Evolutionary conservation across 2,113 vertebrate genomes (phyloP).

Genomic region (Nesogale talazaci): DNA sequence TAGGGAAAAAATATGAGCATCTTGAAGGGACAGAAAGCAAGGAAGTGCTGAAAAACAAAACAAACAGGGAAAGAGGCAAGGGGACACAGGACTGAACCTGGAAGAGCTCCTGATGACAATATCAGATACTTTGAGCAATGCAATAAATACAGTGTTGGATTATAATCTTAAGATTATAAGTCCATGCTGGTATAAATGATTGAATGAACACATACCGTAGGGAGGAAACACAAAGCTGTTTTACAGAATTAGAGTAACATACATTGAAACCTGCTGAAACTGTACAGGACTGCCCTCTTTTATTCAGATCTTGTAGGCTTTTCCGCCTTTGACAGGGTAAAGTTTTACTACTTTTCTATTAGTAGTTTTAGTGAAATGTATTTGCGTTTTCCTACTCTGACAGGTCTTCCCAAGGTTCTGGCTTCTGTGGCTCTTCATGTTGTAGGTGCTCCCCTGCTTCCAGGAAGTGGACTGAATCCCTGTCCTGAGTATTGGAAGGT

Average conservation of each 20-base stretch:
- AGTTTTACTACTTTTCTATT: background rate
- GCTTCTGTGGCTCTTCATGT: background rate
- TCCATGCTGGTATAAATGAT: background rate
- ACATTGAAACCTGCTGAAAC: background rate
- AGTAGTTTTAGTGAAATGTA: background rate
- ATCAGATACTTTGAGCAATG: too few species aligned
- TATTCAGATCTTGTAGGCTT: background rate
- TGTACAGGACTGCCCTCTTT: background rate
- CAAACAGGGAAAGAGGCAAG: too few species aligned
- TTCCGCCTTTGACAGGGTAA: background rate
- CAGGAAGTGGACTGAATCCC: too few species aligned
- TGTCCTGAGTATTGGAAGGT: too few species aligned
- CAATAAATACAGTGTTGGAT: background rate
- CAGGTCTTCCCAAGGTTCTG: background rate
- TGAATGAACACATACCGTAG: background rate
- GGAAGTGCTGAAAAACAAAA: too few species aligned
- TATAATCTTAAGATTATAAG: background rate
- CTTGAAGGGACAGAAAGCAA: too few species aligned
- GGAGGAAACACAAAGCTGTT: background rate
- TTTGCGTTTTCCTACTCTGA: background rate
- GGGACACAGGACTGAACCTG: background rate
- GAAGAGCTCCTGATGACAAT: constrained; percentile 1
- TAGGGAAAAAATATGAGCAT: too few species aligned
- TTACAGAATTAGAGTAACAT: background rate
- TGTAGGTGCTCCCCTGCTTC: too few species aligned